Evolutionary conservation across 2,797 vertebrate species (phyloP).

Genomic region (Lepus townsendii): DNA sequence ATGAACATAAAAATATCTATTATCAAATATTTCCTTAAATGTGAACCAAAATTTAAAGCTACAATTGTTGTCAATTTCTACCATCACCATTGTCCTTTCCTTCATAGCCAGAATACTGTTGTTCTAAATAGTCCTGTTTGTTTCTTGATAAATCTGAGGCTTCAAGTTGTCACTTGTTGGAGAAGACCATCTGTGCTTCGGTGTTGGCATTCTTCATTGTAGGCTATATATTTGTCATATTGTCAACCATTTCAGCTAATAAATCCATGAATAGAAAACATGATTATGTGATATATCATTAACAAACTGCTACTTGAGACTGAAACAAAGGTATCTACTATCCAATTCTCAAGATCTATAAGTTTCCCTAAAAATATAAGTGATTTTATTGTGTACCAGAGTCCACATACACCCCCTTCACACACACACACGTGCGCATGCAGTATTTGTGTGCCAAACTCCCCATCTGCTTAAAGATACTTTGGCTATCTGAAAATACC

Average conservation of each 20-base stretch:
- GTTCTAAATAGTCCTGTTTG: constrained; percentile 68
- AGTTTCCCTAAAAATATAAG: constrained; percentile 64
- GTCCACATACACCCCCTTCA: background rate
- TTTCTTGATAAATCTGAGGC: constrained; percentile 74
- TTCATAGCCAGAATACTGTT: constrained; percentile 19
- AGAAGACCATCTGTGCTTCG: constrained; percentile 73
- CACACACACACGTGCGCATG: background rate
- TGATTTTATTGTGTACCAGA: constrained; percentile 61
- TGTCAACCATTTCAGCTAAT: constrained; percentile 76
- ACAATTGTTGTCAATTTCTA: constrained; percentile 27
- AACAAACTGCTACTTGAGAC: constrained; percentile 72
- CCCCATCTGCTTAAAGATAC: constrained; percentile 41
- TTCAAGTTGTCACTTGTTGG: constrained; percentile 75
- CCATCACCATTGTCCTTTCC: constrained; percentile 44
- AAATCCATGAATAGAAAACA: constrained; percentile 74
- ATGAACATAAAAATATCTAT: background rate
- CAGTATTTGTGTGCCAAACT: constrained; percentile 60
- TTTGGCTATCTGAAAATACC: constrained; percentile 71
- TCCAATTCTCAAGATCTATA: constrained; percentile 55
- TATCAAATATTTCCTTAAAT: constrained; percentile 49
- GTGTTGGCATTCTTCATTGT: constrained; percentile 52
- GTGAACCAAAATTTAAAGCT: constrained; percentile 50
- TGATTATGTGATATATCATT: constrained; percentile 67
- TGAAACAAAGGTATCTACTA: constrained; percentile 69
- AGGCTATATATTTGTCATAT: constrained; percentile 72